Percentiles rank a stretch among this genome's conserved stretches.
Evolutionary conservation across 1,140 invertebrate genomes (phyloP).

Genomic region (Magallana gigas): DNA sequence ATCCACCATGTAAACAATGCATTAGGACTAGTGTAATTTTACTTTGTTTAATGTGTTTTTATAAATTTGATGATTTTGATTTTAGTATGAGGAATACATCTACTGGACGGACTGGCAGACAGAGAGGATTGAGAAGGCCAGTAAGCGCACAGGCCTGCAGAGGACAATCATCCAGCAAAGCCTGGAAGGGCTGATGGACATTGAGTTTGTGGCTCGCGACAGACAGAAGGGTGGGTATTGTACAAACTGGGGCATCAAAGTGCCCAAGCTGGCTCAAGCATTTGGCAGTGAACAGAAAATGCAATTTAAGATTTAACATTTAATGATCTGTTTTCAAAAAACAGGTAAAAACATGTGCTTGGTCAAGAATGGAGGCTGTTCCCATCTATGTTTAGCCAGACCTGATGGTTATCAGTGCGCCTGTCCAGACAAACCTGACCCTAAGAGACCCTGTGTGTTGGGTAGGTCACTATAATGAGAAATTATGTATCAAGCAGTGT

Average conservation of each 20-base stretch:
- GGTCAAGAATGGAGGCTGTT: slow-evolving; percentile 87
- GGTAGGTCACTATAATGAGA: slow-evolving; percentile 73
- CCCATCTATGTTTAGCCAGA: slow-evolving; percentile 95
- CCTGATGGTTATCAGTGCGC: slow-evolving; percentile 90
- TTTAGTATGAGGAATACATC: slow-evolving; percentile 88
- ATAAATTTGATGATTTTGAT: background rate
- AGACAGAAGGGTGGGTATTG: slow-evolving; percentile 86
- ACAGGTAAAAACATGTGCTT: slow-evolving; percentile 89
- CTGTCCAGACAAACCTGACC: slow-evolving; percentile 87
- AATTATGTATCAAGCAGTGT: background rate
- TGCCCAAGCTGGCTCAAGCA: background rate
- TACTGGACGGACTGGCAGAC: slow-evolving; percentile 98
- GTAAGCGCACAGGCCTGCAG: slow-evolving; percentile 97
- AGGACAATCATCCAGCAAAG: slow-evolving; percentile 94
- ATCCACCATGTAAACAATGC: too few species aligned
- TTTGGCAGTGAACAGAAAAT: background rate
- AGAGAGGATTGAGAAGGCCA: slow-evolving; percentile 94
- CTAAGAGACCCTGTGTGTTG: slow-evolving; percentile 80
- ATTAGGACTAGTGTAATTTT: too few species aligned
- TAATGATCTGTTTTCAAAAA: background rate
- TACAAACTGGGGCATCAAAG: background rate
- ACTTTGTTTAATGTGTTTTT: too few species aligned
- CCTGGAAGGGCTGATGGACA: slow-evolving; percentile 93
- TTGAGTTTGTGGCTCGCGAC: slow-evolving; percentile 91
- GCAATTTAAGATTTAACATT: background rate